phyloP scores from a whole-genome alignment of 2,797 vertebrate species.

The Manis javanica region DNA sequence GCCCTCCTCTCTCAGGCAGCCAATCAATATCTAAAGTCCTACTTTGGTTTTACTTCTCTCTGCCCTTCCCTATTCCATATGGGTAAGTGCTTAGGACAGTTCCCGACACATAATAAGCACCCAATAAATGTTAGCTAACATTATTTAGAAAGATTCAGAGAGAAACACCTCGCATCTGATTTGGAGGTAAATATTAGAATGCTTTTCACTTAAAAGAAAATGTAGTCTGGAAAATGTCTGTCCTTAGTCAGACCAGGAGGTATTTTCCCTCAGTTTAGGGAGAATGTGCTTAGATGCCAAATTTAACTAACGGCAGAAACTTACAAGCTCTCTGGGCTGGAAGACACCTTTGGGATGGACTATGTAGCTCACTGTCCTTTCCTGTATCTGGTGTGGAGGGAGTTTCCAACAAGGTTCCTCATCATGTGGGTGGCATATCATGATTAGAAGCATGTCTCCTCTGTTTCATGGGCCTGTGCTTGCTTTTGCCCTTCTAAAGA shows the following conservation, averaged over 20 bases:
- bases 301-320: neutral
- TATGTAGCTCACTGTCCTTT: neutral
- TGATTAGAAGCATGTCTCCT: neutral
- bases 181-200: neutral
- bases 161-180: neutral
- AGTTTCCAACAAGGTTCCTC: neutral
- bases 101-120: too few relatives aligned
- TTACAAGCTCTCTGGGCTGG: neutral
- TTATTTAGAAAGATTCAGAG: neutral
- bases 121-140: neutral
- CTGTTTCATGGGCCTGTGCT: neutral
- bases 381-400: neutral
- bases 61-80: neutral
- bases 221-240: neutral
- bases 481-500: neutral
- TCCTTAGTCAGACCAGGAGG: neutral
- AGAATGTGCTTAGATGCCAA: neutral
- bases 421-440: rapidly evolving
- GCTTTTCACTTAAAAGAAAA: neutral
- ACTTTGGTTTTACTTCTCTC: neutral
- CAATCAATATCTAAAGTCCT: neutral
- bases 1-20: neutral
- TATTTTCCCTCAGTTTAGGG: neutral
- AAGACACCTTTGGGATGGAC: neutral
- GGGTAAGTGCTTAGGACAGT: neutral